Base-by-base conservation (phyloP, 2,888 invertebrate species). In the Bimastos eiseni region DNA sequence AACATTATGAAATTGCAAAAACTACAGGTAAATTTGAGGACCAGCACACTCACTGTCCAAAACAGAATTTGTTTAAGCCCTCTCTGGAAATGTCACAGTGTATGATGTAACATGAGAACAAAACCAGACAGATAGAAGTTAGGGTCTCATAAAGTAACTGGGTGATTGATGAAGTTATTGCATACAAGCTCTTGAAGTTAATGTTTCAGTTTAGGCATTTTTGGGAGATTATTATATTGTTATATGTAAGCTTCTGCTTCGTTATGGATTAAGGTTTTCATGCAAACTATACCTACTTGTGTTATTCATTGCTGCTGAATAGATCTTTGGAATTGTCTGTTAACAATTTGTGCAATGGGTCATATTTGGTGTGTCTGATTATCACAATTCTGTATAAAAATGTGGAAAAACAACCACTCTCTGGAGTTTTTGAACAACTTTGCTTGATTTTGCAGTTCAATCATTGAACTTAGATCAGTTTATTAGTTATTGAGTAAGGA, bases 161-260 rank as follows among this genome's bases (percentile, higher is more conserved):
- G 11, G 30, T 17, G 17, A 70, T 49, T 49, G 24, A 21, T 49
- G 44, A 13, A 15, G 44, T 49, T 24, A 21, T 49, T 24, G 1
- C 49, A 49, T 21, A 24, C 49, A 49, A 70, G 70, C 70, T 2
- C 70, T n/a, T 30, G 8, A 30, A 24, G 49, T 70, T 49, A 24
- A 49, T 24, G 70, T 70, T 30, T 70, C 70, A 6, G 70, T 70
- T 70, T 70, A 70, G 70, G 70, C 30, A n/a, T n/a, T 70, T 55
- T 70, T 70, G 30, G 8, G n/a, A 70, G n/a, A n/a, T 70, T 70
- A n/a, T 70, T 70, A 70, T n/a, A 70, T 70, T n/a, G 13, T 13
- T 70, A n/a, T n/a, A 70, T 70, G 70, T 70, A 70, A 70, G n/a
- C n/a, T n/a, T 70, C 70, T 70, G 70, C 70, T n/a, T n/a, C 30